phyloP scores from a whole-genome alignment of 1,140 invertebrate species.

The Macrocentrus cingulum region DNA sequence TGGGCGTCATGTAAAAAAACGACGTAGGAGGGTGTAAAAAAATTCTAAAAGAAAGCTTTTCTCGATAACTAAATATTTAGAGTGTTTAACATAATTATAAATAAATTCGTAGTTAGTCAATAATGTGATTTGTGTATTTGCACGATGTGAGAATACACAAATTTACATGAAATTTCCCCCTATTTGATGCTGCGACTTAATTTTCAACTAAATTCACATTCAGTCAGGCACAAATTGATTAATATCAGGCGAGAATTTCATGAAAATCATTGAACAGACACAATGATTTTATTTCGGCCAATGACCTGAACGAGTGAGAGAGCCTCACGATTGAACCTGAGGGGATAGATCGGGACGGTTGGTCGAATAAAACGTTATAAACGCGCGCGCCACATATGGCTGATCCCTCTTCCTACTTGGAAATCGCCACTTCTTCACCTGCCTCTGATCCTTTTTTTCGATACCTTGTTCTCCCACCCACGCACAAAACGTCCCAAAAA shows the following conservation, averaged over 20 bases:
- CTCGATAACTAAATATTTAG: too few species aligned
- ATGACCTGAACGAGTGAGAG: constrained; percentile 30
- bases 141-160: too few species aligned
- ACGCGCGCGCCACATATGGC: constrained; percentile 52
- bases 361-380: constrained; percentile 49
- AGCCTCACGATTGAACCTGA: constrained; percentile 28
- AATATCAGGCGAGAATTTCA: too few species aligned
- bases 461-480: constrained; percentile 12
- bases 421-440: constrained; percentile 36
- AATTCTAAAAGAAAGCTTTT: constrained; percentile 4
- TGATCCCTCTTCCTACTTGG: constrained; percentile 32
- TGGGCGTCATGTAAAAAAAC: too few species aligned
- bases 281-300: constrained; percentile 15
- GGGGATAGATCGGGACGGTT: constrained; percentile 35
- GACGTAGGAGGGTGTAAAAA: too few species aligned
- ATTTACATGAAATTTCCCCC: too few species aligned
- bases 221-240: too few species aligned
- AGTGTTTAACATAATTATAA: too few species aligned
- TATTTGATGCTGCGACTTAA: not conserved
- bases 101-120: too few species aligned
- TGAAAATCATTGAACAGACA: not conserved
- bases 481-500: not conserved
- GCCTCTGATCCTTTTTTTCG: constrained; percentile 27
- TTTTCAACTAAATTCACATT: not conserved
- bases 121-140: too few species aligned